These are phyloP conservation scores for Hydraecia micacea DNA, from an alignment of 2,888 invertebrate genomes.

Conservation along the genomic window DNA sequence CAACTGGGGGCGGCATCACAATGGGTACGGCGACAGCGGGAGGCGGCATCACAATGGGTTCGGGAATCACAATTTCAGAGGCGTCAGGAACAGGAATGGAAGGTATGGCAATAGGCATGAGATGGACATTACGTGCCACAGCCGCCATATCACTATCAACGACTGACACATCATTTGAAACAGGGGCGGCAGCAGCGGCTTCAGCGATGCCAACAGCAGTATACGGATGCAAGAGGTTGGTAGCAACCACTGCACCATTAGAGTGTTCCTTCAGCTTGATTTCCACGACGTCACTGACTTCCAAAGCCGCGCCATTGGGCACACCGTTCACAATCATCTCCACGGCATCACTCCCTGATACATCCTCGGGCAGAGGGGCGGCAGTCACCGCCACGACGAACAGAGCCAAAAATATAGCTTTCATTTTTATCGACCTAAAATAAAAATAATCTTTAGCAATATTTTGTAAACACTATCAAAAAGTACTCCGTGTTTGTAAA, in stretches of 20 bases:
- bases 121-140: background rate
- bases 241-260: slow-evolving; percentile 71
- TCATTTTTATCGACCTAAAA: slow-evolving; percentile 78
- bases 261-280: slow-evolving; percentile 77
- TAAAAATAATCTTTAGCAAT: slow-evolving; percentile 18
- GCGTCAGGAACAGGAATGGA: slow-evolving; percentile 29
- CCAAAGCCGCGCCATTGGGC: slow-evolving; percentile 77
- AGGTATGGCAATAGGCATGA: slow-evolving; percentile 43
- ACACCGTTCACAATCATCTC: slow-evolving; percentile 81
- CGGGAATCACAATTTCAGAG: slow-evolving; percentile 21
- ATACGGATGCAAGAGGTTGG: slow-evolving; percentile 76
- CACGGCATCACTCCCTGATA: slow-evolving; percentile 72
- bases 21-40: slow-evolving; percentile 51
- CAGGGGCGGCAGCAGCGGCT: slow-evolving; percentile 68
- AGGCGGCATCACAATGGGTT: slow-evolving; percentile 49
- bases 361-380: slow-evolving; percentile 70
- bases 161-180: slow-evolving; percentile 22
- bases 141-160: background rate
- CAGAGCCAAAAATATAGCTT: slow-evolving; percentile 76
- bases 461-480: no score
- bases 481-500: no score
- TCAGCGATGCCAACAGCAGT: slow-evolving; percentile 79
- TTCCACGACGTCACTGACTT: slow-evolving; percentile 75
- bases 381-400: slow-evolving; percentile 78
- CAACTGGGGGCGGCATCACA: slow-evolving; percentile 41